These are phyloP conservation scores for Latrodectus geometricus DNA, from an alignment of 1,140 invertebrate genomes.

Conservation along the genomic window DNA sequence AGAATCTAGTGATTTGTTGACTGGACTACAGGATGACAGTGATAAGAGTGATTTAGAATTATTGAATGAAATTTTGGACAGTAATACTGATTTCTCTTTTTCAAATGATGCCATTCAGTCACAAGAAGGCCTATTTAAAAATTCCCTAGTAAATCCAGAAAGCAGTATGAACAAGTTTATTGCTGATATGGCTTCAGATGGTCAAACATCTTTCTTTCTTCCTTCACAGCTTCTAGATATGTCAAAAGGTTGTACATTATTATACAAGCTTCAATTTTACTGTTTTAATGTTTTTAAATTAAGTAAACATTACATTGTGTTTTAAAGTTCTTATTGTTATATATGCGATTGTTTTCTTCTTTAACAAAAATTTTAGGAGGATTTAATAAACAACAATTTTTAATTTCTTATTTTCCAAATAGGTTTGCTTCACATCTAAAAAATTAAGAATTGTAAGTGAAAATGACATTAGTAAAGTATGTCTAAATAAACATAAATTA, in stretches of 20 bases:
- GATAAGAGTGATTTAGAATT: slow-evolving; percentile 71
- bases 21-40: slow-evolving; percentile 67
- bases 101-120: slow-evolving; percentile 65
- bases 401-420: no score
- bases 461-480: no score
- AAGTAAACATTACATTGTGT: neutral
- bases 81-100: slow-evolving; percentile 63
- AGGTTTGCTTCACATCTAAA: no score
- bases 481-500: no score
- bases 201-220: slow-evolving; percentile 67
- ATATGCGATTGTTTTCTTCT: neutral
- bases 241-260: slow-evolving; percentile 19
- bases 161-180: slow-evolving; percentile 50
- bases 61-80: slow-evolving; percentile 71
- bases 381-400: no score
- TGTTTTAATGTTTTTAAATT: slow-evolving; percentile 1
- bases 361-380: no score
- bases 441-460: no score
- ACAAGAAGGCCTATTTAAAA: slow-evolving; percentile 63
- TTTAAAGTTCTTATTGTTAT: neutral
- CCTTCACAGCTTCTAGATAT: slow-evolving; percentile 72
- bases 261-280: no score
- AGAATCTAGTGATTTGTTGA: slow-evolving; percentile 68
- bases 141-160: slow-evolving; percentile 69
- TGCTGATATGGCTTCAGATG: neutral